Evolutionary conservation across 2,113 vertebrate species (phyloP), one percentile per base, ranked within the genome.

Genomic region (Sylvietta virens): DNA sequence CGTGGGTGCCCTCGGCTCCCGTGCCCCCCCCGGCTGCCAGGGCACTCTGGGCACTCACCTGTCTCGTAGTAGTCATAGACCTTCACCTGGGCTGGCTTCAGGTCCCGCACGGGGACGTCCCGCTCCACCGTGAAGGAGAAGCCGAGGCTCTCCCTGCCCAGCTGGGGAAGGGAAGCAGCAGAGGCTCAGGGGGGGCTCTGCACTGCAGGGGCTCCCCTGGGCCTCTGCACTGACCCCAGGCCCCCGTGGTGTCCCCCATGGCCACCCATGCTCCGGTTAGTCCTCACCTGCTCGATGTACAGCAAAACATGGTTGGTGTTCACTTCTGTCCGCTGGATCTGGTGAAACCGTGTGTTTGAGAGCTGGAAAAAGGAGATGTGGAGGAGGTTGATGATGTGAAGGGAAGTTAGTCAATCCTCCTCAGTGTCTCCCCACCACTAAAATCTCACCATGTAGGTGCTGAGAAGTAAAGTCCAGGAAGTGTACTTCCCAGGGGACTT

Each of bases 21-120:
- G 0, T 35, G 45, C 6, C 35, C 39, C 47, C 61, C 26, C 35
- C 22, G 1, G 3, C 28, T 53, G 5, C 54, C 69, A 3, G 12
- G 73, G 40, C 53, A 13, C 23, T 19, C 3, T 20, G 2, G 1
- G 31, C 54, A 70, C 93, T 98, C 97, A 99, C 98, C 98, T 95
- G 98, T 98, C 93, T 99, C 98, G 37, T 99, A 99, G 95, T 99
- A 99, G 96, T 99, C 98, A 7, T 98, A 99, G 92, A 98, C 95
- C 94, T 97, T 97, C 78, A 99, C 96, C 57, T 96, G 95, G 14
- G 98, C 98, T 51, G 98, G 98, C 85, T 98, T 98, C 89, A 99
- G 97, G 91, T 97, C 98, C 37, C 94, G 57, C 40, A 99, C 98
- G 13, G 73, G 86, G 67, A 98, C 48, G 67, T 98, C 95, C 92